These are phyloP conservation scores for Apis laboriosa DNA, from an alignment of 1,140 invertebrate species.

Conservation along the genomic window DNA sequence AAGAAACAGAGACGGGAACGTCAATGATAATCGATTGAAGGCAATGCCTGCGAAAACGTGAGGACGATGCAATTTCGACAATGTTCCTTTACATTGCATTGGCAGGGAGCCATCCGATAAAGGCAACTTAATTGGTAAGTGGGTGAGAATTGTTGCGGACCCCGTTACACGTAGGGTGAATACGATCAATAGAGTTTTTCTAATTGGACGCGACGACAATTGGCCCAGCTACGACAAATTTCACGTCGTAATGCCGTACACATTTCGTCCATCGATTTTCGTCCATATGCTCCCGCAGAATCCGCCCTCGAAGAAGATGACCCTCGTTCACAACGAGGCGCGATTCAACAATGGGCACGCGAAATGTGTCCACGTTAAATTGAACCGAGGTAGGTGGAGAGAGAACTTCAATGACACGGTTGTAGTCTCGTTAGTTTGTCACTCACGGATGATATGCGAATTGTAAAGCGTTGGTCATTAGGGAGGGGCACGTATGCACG, in stretches of 20 bases:
- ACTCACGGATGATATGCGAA: constrained; percentile 61
- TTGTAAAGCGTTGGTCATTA: constrained; percentile 43
- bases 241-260: constrained; percentile 34
- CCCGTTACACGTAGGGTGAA: neutral
- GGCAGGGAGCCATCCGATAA: constrained; percentile 41
- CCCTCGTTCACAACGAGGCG: constrained; percentile 61
- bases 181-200: constrained; percentile 58
- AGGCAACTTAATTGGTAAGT: constrained; percentile 57
- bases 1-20: neutral
- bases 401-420: constrained; percentile 49
- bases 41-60: neutral
- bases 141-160: constrained; percentile 56
- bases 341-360: neutral
- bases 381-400: constrained; percentile 30
- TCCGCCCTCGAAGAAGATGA: constrained; percentile 50
- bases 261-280: constrained; percentile 13
- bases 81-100: constrained; percentile 27
- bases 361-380: constrained; percentile 61
- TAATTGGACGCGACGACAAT: constrained; percentile 26
- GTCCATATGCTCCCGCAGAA: constrained; percentile 57
- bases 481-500: constrained; percentile 10
- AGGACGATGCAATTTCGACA: constrained; percentile 14
- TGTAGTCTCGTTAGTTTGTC: constrained; percentile 60
- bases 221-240: constrained; percentile 21
- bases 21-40: constrained; percentile 16